Base-by-base conservation (phyloP, 2,797 vertebrate species). In the Sebastes kiyomatsui region DNA sequence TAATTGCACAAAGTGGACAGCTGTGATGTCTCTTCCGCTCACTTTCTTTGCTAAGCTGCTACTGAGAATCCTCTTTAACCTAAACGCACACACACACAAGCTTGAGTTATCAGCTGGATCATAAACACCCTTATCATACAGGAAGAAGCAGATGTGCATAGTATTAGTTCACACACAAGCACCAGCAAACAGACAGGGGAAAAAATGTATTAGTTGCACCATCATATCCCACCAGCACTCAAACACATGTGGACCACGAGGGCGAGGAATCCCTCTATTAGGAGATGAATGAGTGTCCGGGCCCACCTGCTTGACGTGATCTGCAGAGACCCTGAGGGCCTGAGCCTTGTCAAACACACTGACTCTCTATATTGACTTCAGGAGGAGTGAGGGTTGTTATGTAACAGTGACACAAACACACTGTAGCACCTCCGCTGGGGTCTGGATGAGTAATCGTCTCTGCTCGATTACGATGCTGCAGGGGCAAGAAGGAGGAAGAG, bases 381-480 rank as follows among this genome's bases (percentile, higher is more conserved):
- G 55, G 13, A 28, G 28, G 46, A 49, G 7, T 20, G 46, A 20
- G 46, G 46, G 18, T 49, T 54, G 8, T 91, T 91, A 87, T 87
- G 83, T 87, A 90, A 92, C 67, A 72, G 62, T 33, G 58, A 81
- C 82, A 88, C 71, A 76, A 75, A 67, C 62, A n/a, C 73, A 81
- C 70, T 72, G 49, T 60, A 71, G 78, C 62, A 78, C 76, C 67
- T 88, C 69, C 49, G 8, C 75, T 55, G 78, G 85, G 84, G 69
- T 73, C 71, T 64, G 72, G 55, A 86, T 84, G 87, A 91, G 85
- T 87, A 87, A 88, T 90, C 13, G 1, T 64, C 77, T 85, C 30
- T 42, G 13, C 55, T 88, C 49, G 46, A 7, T 81, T 62, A 65
- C 7, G 61, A 67, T 71, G 38, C 35, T 58, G 62, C 33, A 16